phyloP scores from a whole-genome alignment of 92 coral and sea anemone genomes.

The Zoanthus gigantus region DNA sequence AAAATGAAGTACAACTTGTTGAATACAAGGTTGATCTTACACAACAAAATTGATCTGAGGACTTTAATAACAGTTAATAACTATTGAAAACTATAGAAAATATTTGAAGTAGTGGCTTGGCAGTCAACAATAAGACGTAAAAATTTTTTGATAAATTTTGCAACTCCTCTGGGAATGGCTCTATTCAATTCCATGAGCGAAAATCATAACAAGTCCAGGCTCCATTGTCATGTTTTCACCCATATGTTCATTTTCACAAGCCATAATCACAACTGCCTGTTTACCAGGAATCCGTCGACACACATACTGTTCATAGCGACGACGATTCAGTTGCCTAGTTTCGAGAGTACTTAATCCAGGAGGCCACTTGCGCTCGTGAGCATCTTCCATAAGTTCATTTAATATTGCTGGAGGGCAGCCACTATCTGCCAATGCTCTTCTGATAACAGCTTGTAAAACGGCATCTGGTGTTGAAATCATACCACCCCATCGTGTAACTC shows the following conservation, averaged over 20 bases:
- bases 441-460: constrained; percentile 86
- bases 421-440: constrained; percentile 86
- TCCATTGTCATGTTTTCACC: constrained; percentile 92
- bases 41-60: too few species aligned
- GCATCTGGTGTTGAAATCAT: constrained; percentile 99
- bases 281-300: constrained; percentile 93
- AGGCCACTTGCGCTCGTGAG: constrained; percentile 97
- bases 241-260: constrained; percentile 97
- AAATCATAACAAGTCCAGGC: constrained; percentile 93
- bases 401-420: constrained; percentile 87
- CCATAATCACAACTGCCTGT: constrained; percentile 94
- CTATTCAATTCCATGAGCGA: constrained; percentile 98
- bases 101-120: too few species aligned
- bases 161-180: not conserved
- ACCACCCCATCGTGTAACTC: constrained; percentile 97
- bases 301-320: constrained; percentile 93
- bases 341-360: constrained; percentile 93
- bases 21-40: too few species aligned
- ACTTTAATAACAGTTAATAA: too few species aligned
- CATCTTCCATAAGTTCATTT: constrained; percentile 95
- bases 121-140: not conserved
- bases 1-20: too few species aligned
- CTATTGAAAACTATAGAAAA: too few species aligned
- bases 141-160: not conserved
- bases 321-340: constrained; percentile 89